Evolutionary conservation across 1,140 invertebrate genomes (phyloP).

Genomic region (Neodiprion virginianus): DNA sequence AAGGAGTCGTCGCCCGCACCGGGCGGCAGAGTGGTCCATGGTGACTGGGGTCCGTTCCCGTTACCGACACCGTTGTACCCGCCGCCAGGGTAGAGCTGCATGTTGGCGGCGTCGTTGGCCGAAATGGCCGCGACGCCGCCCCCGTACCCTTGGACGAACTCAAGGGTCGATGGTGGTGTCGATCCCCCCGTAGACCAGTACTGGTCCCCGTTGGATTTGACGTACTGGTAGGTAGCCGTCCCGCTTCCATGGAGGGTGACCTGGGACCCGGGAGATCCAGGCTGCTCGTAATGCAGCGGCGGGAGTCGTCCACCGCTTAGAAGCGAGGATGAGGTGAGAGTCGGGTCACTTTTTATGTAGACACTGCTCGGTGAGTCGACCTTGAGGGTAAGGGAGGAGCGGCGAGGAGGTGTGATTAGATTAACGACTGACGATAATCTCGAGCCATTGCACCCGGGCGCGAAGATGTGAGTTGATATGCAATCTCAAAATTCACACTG

Average conservation of each 20-base stretch:
- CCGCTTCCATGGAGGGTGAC: constrained; percentile 64
- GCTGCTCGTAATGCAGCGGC: constrained; percentile 63
- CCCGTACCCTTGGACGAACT: constrained; percentile 45
- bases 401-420: too few relatives aligned
- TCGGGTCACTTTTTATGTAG: constrained; percentile 65
- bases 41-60: constrained; percentile 37
- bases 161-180: constrained; percentile 43
- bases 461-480: too few relatives aligned
- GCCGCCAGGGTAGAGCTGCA: constrained; percentile 46
- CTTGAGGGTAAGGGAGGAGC: constrained; percentile 29
- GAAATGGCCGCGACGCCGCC: constrained; percentile 40
- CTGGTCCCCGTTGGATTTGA: constrained; percentile 38
- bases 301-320: constrained; percentile 44
- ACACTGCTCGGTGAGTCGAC: constrained; percentile 50
- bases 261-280: constrained; percentile 62
- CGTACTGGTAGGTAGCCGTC: constrained; percentile 54
- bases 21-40: constrained; percentile 42
- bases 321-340: constrained; percentile 64
- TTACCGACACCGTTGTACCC: constrained; percentile 40
- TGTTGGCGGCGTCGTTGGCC: constrained; percentile 42
- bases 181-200: constrained; percentile 45
- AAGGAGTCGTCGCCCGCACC: constrained; percentile 43
- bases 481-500: too few relatives aligned
- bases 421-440: too few relatives aligned
- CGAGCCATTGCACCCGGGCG: too few relatives aligned